Conservation (phyloP, 1,140 invertebrate species). For the Dendrolimus punctatus region DNA sequence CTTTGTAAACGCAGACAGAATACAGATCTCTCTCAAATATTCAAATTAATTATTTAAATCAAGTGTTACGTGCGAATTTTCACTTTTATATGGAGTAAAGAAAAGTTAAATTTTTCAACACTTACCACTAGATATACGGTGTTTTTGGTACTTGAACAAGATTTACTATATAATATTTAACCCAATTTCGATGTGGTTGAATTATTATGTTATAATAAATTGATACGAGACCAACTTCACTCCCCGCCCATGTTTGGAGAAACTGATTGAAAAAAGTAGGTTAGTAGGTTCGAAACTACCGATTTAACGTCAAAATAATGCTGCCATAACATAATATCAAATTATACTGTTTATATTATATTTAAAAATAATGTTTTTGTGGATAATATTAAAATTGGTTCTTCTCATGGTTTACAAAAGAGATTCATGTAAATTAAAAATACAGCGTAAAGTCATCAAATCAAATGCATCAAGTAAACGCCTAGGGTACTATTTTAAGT, state of each 20-base stretch:
- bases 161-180: conserved; percentile 8
- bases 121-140: conserved; percentile 27
- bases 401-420: too few relatives aligned
- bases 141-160: conserved; percentile 21
- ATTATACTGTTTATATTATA: too few relatives aligned
- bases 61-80: conserved; percentile 23
- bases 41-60: conserved; percentile 17
- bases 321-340: too few relatives aligned
- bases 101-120: conserved; percentile 18
- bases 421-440: too few relatives aligned
- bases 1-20: neutral
- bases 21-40: conserved; percentile 16
- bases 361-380: too few relatives aligned
- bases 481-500: too few relatives aligned
- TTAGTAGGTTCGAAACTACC: too few relatives aligned
- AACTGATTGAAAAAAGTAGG: conserved; percentile 17
- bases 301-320: too few relatives aligned
- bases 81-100: conserved; percentile 22
- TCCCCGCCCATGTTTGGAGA: conserved; percentile 37
- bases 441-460: too few relatives aligned
- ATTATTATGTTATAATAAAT: conserved; percentile 37
- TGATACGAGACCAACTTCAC: conserved; percentile 35
- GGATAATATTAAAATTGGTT: too few relatives aligned
- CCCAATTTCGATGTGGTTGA: conserved; percentile 7
- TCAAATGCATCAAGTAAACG: too few relatives aligned